Conservation (phyloP, 1,140 invertebrate species). For the Lucilia sericata region DNA sequence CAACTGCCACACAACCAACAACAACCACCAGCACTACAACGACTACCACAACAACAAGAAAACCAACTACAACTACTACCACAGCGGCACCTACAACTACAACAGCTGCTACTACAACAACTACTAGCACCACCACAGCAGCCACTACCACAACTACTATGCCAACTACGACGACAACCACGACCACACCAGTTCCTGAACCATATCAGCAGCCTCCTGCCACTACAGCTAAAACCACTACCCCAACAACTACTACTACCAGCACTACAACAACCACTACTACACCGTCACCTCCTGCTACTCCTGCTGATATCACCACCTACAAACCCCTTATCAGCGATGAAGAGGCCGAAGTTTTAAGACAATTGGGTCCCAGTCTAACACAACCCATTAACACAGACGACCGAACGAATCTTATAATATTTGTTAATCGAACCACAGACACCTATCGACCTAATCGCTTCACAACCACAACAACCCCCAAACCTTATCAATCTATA, state of each 20-base stretch:
- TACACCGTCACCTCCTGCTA: not conserved
- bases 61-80: constrained; percentile 51
- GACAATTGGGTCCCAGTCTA: constrained; percentile 56
- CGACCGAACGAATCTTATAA: constrained; percentile 62
- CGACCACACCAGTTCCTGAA: not conserved
- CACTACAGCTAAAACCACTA: constrained; percentile 18
- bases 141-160: constrained; percentile 47
- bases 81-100: constrained; percentile 50
- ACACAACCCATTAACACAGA: constrained; percentile 62
- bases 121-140: constrained; percentile 46
- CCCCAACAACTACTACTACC: not conserved
- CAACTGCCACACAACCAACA: not conserved
- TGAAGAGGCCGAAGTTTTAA: constrained; percentile 56
- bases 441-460: constrained; percentile 40
- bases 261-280: not conserved
- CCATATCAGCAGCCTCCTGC: not conserved
- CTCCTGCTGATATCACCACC: not conserved
- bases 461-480: not conserved
- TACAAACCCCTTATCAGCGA: constrained; percentile 54
- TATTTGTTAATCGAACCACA: constrained; percentile 62
- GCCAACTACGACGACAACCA: not conserved
- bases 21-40: constrained; percentile 40
- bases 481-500: not conserved
- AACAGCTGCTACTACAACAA: constrained; percentile 49
- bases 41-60: constrained; percentile 48